Evolutionary conservation across 2,888 invertebrate species (phyloP), one percentile per base, ranked within the genome.

Genomic region (Hoplodrina ambigua): DNA sequence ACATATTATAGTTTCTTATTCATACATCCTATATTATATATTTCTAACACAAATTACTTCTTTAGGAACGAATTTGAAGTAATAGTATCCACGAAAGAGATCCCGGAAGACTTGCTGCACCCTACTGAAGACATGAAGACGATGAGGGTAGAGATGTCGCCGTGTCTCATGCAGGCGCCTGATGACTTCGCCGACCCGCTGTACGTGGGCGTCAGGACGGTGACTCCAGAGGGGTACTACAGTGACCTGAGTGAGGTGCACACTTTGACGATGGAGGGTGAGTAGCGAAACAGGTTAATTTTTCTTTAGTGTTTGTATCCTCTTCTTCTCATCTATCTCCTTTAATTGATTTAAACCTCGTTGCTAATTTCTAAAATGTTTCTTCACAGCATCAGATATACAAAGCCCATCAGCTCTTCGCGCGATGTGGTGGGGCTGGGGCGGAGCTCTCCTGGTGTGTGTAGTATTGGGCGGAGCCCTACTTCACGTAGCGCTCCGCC

Each of bases 191-290:
- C 67, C 11, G 94, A 96, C 0, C 95, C 96, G 11, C 90, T 96
- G 80, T 97, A 97, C 85, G 97, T 97, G 74, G 97, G 97, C 33
- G 97, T 98, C 1, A 94, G 97, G 49, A 90, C 97, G 0, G 94
- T 96, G 65, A 97, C 97, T 0, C 89, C 94, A 0, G 96, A 96
- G 2, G 97, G 97, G 0, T 97, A 97, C 86, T 95, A 89, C 75
- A 97, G 97, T 72, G 89, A 96, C 25, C 87, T 97, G 41, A 97
- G 97, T 50, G 97, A 97, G 89, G 94, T 96, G 10, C 93, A 96
- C 54, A 92, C 93, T 0, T 81, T 96, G 49, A 81, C 79, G 15
- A 92, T 95, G 90, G 87, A 91, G 62, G 92, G 95, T 95, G 6
- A 85, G 96, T 93, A 13, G 7, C 13, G 4, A 46, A 20, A 20